These are phyloP conservation scores for Stictocephala bisonia DNA, from an alignment of 2,888 invertebrate species.

Conservation along the genomic window DNA sequence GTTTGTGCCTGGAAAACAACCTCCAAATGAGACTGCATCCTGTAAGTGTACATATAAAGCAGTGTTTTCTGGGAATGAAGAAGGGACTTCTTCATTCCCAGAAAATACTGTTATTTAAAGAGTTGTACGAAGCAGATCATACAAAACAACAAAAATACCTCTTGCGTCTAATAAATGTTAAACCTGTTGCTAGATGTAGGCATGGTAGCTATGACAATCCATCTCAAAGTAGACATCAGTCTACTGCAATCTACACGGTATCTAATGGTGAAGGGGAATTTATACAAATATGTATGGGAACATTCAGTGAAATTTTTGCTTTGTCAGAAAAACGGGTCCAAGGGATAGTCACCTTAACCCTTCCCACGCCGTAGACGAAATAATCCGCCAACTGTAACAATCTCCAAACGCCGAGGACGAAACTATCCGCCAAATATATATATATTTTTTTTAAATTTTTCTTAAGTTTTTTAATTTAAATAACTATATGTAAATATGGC, in stretches of 20 bases:
- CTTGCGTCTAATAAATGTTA: constrained; percentile 3
- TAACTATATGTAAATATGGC: no score
- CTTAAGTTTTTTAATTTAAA: no score
- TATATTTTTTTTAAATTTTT: no score
- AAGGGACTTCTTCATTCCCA: no score
- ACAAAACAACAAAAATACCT: constrained; percentile 16
- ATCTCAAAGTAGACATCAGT: constrained; percentile 5
- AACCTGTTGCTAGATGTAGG: constrained; percentile 10
- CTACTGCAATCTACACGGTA: constrained; percentile 2
- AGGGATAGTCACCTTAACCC: background rate
- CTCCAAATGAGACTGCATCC: no score
- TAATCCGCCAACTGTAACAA: no score
- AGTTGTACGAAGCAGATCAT: constrained; percentile 3
- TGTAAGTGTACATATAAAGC: no score
- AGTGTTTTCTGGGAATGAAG: no score
- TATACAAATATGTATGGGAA: background rate
- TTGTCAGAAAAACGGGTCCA: background rate
- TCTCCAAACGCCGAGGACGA: no score
- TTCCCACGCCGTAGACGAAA: no score
- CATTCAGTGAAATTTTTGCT: background rate
- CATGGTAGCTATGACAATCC: constrained; percentile 16
- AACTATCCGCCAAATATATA: no score
- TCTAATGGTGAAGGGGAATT: constrained; percentile 20
- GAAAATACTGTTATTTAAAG: constrained; percentile 4
- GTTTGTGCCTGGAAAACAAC: no score